Evolutionary conservation across 2,888 invertebrate species (phyloP).

Genomic region (Patella caerulea): DNA sequence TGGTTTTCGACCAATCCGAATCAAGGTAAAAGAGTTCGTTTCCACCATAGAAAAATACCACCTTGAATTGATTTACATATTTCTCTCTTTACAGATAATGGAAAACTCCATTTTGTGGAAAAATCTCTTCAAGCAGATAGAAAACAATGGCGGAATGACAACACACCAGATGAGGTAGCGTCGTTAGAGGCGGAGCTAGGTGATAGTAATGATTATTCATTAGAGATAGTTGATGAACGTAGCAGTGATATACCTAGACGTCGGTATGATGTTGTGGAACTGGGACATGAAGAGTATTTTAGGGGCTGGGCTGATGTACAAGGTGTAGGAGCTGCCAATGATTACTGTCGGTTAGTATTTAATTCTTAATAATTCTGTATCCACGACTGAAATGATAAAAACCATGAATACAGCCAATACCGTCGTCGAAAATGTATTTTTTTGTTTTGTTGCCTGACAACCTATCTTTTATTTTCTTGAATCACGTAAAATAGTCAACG

Average conservation of each 20-base stretch:
- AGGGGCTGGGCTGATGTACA: slow-evolving; percentile 55
- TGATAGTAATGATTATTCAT: slow-evolving; percentile 29
- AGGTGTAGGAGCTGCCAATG: slow-evolving; percentile 51
- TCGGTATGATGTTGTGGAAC: slow-evolving; percentile 45
- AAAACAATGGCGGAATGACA: not conserved
- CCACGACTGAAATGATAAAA: no score
- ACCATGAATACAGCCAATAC: no score
- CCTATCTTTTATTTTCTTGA: no score
- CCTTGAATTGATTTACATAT: no score
- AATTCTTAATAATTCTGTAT: not conserved
- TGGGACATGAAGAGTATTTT: slow-evolving; percentile 43
- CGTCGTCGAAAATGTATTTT: no score
- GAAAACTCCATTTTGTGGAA: slow-evolving; percentile 16
- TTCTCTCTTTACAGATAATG: not conserved
- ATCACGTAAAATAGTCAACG: no score
- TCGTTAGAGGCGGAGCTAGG: slow-evolving; percentile 38
- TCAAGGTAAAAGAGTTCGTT: no score
- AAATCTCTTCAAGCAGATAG: slow-evolving; percentile 9
- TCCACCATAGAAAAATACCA: no score
- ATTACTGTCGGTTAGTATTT: slow-evolving; percentile 51
- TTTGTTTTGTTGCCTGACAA: no score
- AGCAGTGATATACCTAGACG: slow-evolving; percentile 32
- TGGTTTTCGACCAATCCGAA: no score
- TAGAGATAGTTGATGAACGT: slow-evolving; percentile 35
- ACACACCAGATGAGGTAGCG: slow-evolving; percentile 22